phyloP scores from a whole-genome alignment of 2,113 vertebrate genomes.

The Mus musculus region DNA sequence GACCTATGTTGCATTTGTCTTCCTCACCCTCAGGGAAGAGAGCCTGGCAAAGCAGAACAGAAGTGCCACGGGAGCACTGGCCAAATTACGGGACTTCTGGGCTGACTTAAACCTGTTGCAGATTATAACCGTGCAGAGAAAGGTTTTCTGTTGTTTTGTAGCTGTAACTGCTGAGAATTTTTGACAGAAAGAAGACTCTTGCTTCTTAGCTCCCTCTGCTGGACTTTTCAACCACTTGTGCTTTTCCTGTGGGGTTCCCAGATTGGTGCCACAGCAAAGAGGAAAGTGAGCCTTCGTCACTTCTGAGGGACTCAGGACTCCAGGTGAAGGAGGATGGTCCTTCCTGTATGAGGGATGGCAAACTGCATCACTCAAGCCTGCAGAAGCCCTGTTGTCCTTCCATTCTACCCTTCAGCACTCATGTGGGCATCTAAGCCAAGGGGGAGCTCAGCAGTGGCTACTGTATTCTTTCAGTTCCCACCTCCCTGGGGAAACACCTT shows the following conservation, averaged over 20 bases:
- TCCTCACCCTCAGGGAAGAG: not conserved
- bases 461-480: not conserved
- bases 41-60: not conserved
- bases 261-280: not conserved
- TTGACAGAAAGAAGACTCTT: not conserved
- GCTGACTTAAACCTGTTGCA: constrained; percentile 23
- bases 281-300: not conserved
- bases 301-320: not conserved
- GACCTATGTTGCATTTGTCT: not conserved
- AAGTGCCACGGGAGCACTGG: not conserved
- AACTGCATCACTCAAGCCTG: not conserved
- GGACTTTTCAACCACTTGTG: not conserved
- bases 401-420: not conserved
- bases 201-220: constrained; percentile 76
- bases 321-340: not conserved
- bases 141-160: not conserved
- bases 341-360: not conserved
- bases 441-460: not conserved
- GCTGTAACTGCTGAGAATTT: not conserved
- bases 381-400: not conserved
- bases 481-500: not conserved
- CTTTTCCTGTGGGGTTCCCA: not conserved
- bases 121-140: not conserved
- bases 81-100: not conserved
- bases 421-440: not conserved